Evolutionary conservation across 2,797 vertebrate genomes (phyloP).

Genomic region (Coregonus suidteri): DNA sequence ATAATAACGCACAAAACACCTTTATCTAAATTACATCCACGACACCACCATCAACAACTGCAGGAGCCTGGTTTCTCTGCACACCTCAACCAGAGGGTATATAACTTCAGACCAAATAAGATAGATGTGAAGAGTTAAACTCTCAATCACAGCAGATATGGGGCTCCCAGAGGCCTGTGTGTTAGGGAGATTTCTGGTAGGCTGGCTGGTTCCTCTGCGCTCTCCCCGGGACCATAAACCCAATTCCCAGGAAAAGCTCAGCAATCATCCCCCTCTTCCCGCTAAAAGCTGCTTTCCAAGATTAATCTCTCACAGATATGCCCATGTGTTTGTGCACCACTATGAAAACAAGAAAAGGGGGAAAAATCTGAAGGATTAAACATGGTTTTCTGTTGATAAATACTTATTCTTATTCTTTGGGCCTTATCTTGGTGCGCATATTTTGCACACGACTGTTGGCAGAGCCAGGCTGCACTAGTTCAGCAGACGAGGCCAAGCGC

Average conservation of each 20-base stretch:
- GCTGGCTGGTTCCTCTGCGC: slow-evolving; percentile 41
- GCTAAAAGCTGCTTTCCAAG: slow-evolving; percentile 77
- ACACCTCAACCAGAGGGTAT: slow-evolving; percentile 2
- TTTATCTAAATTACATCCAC: slow-evolving; percentile 55
- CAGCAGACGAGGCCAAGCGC: slow-evolving; percentile 18
- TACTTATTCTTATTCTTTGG: slow-evolving; percentile 75
- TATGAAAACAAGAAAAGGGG: slow-evolving; percentile 48
- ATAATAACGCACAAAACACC: slow-evolving; percentile 53
- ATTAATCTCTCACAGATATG: slow-evolving; percentile 67
- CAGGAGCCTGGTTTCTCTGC: background rate
- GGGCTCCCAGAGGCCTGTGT: slow-evolving; percentile 11
- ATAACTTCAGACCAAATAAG: background rate
- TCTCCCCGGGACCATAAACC: slow-evolving; percentile 60
- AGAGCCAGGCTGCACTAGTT: slow-evolving; percentile 30
- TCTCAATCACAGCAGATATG: slow-evolving; percentile 33
- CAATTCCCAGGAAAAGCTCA: slow-evolving; percentile 59
- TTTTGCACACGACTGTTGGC: slow-evolving; percentile 58
- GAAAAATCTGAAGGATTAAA: slow-evolving; percentile 74
- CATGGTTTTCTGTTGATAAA: slow-evolving; percentile 76
- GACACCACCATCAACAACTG: slow-evolving; percentile 34
- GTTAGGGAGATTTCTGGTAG: slow-evolving; percentile 54
- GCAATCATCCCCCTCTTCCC: slow-evolving; percentile 66
- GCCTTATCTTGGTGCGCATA: slow-evolving; percentile 75
- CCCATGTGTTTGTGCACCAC: slow-evolving; percentile 39
- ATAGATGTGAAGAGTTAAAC: slow-evolving; percentile 9